Evolutionary conservation across 2,888 invertebrate genomes (phyloP).

Genomic region (Neria commutata): DNA sequence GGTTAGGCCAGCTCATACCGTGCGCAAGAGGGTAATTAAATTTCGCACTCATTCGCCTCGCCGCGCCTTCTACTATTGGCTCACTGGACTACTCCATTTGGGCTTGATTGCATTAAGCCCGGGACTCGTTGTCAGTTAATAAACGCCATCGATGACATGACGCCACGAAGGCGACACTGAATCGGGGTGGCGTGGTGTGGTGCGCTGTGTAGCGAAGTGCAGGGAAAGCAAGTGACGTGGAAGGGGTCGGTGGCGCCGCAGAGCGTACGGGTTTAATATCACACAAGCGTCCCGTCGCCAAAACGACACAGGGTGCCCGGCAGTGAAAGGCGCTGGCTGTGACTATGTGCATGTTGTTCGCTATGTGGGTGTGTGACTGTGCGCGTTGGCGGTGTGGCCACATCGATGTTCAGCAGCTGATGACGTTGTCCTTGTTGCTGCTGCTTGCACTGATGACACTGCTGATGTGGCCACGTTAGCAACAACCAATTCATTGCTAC

Average conservation of each 20-base stretch:
- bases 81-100: background rate
- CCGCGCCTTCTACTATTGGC: background rate
- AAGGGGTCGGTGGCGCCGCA: background rate
- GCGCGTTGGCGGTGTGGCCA: background rate
- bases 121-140: conserved; percentile 36
- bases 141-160: conserved; percentile 26
- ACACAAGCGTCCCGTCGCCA: conserved; percentile 36
- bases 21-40: conserved; percentile 19
- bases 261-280: background rate
- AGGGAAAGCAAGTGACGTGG: too few species aligned
- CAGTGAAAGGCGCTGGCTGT: conserved; percentile 11
- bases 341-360: background rate
- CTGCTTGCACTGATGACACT: background rate
- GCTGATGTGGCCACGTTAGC: background rate
- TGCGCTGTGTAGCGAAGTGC: too few species aligned
- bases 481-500: too few species aligned
- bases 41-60: background rate
- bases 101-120: conserved; percentile 23
- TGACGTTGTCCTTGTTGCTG: background rate
- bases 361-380: too few species aligned
- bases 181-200: background rate
- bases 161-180: conserved; percentile 22
- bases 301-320: conserved; percentile 39
- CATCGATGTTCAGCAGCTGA: background rate
- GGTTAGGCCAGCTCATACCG: background rate